Percentiles rank a stretch among this genome's conserved stretches.
Conservation (phyloP, 1,140 invertebrate species). For the Nephotettix cincticeps region DNA sequence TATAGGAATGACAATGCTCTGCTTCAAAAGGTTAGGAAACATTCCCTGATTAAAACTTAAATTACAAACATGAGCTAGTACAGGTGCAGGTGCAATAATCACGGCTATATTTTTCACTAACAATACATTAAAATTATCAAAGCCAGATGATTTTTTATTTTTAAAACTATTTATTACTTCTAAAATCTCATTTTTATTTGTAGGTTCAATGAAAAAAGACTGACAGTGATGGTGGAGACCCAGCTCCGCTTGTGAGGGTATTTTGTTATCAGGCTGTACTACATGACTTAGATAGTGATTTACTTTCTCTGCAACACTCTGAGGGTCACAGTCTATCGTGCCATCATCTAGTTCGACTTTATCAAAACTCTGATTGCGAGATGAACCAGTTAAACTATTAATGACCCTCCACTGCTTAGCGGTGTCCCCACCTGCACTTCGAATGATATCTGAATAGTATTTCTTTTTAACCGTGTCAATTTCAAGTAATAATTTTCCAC, state of each 20-base stretch:
- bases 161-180: neutral
- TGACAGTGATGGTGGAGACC: conserved; percentile 5
- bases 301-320: neutral
- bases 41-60: neutral
- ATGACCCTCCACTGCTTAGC: neutral
- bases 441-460: conserved; percentile 16
- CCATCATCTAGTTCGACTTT: neutral
- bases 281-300: neutral
- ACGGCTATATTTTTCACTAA: neutral
- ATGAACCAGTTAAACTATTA: neutral
- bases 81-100: neutral
- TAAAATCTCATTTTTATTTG: neutral
- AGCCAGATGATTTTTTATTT: conserved; percentile 20
- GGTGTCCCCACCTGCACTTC: neutral
- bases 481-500: conserved; percentile 7
- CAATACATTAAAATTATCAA: neutral
- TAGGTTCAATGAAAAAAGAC: conserved; percentile 15
- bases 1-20: neutral
- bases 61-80: neutral
- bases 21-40: conserved; percentile 9
- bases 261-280: neutral
- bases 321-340: conserved; percentile 1
- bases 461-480: neutral
- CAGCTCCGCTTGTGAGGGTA: neutral
- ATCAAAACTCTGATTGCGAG: neutral